Percentiles rank a stretch among this genome's conserved stretches.
Conservation (phyloP, 1,140 invertebrate species). For the Lamellibrachia luymesi region DNA sequence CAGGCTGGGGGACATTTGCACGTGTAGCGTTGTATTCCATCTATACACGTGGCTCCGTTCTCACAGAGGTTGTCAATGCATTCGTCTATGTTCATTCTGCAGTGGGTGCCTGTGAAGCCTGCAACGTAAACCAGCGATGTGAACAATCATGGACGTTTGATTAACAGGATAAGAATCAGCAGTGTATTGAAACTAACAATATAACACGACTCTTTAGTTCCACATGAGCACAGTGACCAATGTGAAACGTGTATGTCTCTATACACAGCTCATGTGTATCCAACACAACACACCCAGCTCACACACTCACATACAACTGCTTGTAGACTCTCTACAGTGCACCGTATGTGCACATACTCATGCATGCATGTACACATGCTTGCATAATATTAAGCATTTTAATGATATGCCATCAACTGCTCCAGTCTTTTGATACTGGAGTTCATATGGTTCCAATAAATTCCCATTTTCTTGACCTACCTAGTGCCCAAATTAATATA, state of each 20-base stretch:
- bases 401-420: neutral
- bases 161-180: no score
- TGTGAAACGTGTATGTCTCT: no score
- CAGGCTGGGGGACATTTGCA: constrained; percentile 21
- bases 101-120: constrained; percentile 88
- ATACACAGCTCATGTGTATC: no score
- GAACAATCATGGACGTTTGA: neutral
- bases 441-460: neutral
- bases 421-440: neutral
- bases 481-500: neutral
- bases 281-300: no score
- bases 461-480: neutral
- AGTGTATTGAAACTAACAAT: no score
- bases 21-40: constrained; percentile 24
- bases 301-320: no score
- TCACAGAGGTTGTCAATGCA: constrained; percentile 84
- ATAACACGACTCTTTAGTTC: no score
- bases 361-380: neutral
- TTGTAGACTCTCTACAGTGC: no score
- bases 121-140: constrained; percentile 10
- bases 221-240: no score
- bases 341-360: neutral
- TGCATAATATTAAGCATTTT: neutral
- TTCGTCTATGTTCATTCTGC: constrained; percentile 89
- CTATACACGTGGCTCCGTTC: constrained; percentile 79